These are phyloP conservation scores for Rhineura floridana DNA, from an alignment of 2,113 vertebrate genomes.

Conservation along the genomic window DNA sequence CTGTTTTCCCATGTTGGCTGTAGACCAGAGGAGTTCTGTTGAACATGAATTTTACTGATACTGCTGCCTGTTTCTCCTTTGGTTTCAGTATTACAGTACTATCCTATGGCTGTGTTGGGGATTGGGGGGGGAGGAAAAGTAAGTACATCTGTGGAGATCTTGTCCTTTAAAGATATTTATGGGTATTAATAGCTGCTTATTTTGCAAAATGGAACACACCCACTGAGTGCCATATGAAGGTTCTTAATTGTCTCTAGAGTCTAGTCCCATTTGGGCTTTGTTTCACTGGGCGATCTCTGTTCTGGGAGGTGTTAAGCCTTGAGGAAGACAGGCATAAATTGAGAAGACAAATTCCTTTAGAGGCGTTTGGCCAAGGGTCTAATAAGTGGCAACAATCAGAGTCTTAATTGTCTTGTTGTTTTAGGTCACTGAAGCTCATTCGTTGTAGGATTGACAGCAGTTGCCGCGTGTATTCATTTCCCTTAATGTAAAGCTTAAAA, in stretches of 20 bases:
- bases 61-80: neutral
- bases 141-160: neutral
- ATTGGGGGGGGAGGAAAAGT: neutral
- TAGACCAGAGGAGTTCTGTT: neutral
- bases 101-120: neutral
- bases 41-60: neutral
- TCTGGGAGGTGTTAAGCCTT: neutral
- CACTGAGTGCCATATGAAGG: neutral
- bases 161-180: neutral
- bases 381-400: no score
- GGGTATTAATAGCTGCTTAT: no score
- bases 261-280: neutral
- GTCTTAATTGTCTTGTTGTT: neutral
- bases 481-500: neutral
- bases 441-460: neutral
- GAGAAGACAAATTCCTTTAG: neutral
- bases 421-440: neutral
- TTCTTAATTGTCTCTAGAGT: neutral
- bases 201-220: neutral
- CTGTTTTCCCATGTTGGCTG: neutral
- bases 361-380: neutral
- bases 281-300: neutral
- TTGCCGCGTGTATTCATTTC: neutral
- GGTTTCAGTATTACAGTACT: neutral
- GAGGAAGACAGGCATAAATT: neutral